Evolutionary conservation across 2,113 vertebrate genomes (phyloP).

Genomic region (Syngnathus typhle): DNA sequence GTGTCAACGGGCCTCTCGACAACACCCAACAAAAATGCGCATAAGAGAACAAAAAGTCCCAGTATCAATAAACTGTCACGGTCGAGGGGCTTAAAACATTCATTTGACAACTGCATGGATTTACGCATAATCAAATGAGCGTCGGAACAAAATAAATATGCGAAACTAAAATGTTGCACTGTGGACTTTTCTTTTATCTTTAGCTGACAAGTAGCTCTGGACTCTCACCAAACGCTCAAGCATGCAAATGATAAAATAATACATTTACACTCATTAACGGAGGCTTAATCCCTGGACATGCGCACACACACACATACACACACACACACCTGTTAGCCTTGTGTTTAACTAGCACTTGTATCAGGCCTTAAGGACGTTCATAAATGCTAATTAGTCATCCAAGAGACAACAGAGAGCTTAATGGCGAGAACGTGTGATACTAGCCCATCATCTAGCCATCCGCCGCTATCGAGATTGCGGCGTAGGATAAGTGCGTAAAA

Average conservation of each 20-base stretch:
- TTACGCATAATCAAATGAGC: background rate
- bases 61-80: background rate
- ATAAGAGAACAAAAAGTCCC: background rate
- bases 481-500: background rate
- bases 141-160: background rate
- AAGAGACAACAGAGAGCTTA: conserved; percentile 55
- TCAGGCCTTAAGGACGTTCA: conserved; percentile 54
- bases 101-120: background rate
- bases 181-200: background rate
- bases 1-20: background rate
- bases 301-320: conserved; percentile 10
- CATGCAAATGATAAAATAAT: conserved; percentile 1
- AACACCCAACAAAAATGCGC: background rate
- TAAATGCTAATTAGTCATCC: conserved; percentile 60
- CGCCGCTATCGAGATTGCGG: conserved; percentile 30
- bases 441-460: conserved; percentile 7
- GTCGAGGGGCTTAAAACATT: background rate
- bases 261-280: conserved; percentile 1
- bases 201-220: background rate
- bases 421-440: conserved; percentile 36
- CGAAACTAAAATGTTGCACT: background rate
- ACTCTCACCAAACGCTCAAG: background rate
- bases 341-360: conserved; percentile 53
- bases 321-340: conserved; percentile 52
- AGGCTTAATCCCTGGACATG: background rate